phyloP scores from a whole-genome alignment of 2,797 vertebrate genomes.

The Argya squamiceps region DNA sequence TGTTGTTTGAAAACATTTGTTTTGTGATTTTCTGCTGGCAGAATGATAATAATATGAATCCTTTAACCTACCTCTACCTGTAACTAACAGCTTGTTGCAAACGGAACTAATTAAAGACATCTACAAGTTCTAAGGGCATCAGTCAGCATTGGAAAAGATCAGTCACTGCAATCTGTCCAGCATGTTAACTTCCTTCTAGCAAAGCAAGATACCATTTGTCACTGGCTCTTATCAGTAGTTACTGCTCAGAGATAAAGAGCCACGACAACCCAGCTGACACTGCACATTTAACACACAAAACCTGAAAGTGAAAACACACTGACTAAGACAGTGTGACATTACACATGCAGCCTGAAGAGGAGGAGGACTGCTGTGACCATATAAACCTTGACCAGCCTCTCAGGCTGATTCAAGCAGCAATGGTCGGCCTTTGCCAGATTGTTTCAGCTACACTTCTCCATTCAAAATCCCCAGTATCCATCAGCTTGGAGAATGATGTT shows the following conservation, averaged over 20 bases:
- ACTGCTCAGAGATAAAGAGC: neutral
- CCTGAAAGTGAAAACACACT: neutral
- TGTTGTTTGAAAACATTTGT: neutral
- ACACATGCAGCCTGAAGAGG: neutral
- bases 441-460: neutral
- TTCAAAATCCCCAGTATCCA: neutral
- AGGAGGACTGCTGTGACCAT: neutral
- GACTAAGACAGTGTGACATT: neutral
- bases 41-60: neutral
- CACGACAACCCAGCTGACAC: neutral
- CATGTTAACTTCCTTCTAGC: neutral
- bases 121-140: neutral
- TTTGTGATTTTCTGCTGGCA: neutral
- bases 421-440: neutral
- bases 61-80: neutral
- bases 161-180: neutral
- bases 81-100: neutral
- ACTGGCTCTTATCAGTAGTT: neutral
- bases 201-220: neutral
- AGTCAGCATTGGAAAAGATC: neutral
- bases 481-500: neutral
- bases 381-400: neutral
- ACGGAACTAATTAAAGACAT: neutral
- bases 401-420: neutral
- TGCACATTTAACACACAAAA: neutral